These are phyloP conservation scores for Fregetta grallaria DNA, from an alignment of 2,113 vertebrate species.

Conservation along the genomic window DNA sequence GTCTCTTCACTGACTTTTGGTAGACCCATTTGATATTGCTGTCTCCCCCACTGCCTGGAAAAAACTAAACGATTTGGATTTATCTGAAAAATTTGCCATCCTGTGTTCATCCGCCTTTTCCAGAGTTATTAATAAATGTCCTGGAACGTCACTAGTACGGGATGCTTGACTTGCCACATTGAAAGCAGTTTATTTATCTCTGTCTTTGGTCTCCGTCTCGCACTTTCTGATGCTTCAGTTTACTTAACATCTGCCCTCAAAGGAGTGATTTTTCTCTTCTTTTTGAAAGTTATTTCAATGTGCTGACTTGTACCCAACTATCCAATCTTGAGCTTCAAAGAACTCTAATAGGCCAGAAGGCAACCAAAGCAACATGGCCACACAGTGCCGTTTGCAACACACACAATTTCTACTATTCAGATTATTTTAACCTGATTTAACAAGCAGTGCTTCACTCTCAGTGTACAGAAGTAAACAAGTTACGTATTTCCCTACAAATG, in stretches of 20 bases:
- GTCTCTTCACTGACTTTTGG: not conserved
- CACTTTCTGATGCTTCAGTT: not conserved
- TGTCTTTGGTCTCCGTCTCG: not conserved
- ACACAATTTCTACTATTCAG: not conserved
- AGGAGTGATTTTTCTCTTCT: not conserved
- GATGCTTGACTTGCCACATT: not conserved
- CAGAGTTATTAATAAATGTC: not conserved
- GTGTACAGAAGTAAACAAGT: not conserved
- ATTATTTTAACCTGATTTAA: not conserved
- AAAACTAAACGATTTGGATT: not conserved
- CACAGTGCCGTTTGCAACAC: not conserved
- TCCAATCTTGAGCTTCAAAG: not conserved
- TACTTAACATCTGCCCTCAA: not conserved
- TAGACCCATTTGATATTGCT: not conserved
- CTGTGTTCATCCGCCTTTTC: not conserved
- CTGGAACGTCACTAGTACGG: not conserved
- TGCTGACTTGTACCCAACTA: not conserved
- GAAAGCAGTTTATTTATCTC: not conserved
- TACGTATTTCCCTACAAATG: not conserved
- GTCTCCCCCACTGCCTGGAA: not conserved
- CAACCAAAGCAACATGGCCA: not conserved
- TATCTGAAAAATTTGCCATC: not conserved
- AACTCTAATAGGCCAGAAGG: not conserved
- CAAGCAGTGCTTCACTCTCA: not conserved
- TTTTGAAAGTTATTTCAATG: not conserved